Percentiles rank a stretch among this genome's conserved stretches.
Conservation (phyloP, 1,140 invertebrate species). For the Pseudoatta argentina region DNA sequence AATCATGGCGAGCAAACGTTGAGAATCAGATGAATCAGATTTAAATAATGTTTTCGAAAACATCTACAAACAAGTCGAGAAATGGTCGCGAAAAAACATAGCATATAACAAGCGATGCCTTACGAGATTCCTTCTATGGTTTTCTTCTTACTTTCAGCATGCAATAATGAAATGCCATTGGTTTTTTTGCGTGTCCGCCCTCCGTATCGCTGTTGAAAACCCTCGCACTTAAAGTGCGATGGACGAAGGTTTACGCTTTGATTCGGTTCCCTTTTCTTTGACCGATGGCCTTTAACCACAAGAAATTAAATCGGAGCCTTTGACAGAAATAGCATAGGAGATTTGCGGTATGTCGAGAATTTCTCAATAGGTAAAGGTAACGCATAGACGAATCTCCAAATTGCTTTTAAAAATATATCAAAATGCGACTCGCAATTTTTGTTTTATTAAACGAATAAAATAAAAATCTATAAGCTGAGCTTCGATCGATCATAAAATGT, state of each 20-base stretch:
- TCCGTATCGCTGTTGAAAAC: constrained; percentile 39
- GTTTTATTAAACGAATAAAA: background rate
- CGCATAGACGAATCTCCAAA: constrained; percentile 21
- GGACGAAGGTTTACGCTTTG: constrained; percentile 83
- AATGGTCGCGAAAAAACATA: constrained; percentile 10
- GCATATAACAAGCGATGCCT: constrained; percentile 53
- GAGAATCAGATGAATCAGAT: no score
- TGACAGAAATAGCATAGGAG: constrained; percentile 76
- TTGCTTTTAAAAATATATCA: background rate
- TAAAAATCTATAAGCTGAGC: background rate
- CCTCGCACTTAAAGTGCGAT: constrained; percentile 41
- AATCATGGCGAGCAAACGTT: constrained; percentile 16
- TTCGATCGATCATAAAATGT: background rate
- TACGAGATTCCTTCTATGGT: constrained; percentile 71
- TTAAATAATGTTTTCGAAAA: constrained; percentile 3
- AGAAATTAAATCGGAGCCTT: constrained; percentile 85
- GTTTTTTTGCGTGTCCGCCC: constrained; percentile 63
- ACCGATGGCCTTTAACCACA: constrained; percentile 66
- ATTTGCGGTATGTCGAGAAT: constrained; percentile 49
- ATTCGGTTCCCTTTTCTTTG: constrained; percentile 76
- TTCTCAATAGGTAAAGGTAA: constrained; percentile 29
- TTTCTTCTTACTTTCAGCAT: constrained; percentile 71
- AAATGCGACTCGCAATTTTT: constrained; percentile 34
- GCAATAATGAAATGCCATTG: constrained; percentile 85
- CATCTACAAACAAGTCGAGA: constrained; percentile 11